Conservation (phyloP, 2,113 vertebrate species). For the Clarias magur region DNA sequence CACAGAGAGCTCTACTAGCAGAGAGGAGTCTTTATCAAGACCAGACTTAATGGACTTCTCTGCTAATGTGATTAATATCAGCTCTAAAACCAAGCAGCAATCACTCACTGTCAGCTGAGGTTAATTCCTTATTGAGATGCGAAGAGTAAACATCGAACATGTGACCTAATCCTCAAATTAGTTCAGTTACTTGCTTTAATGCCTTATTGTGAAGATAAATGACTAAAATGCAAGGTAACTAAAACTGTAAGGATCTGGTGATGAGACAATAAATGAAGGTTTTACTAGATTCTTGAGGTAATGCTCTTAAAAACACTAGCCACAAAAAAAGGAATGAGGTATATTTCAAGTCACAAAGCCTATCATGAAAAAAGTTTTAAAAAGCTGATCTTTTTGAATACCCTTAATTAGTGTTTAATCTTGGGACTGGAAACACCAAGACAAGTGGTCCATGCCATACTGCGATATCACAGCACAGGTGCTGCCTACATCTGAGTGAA, state of each 20-base stretch:
- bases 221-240: constrained; percentile 1
- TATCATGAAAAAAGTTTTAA: not conserved
- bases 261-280: not conserved
- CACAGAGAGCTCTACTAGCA: constrained; percentile 18
- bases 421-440: not conserved
- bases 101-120: constrained; percentile 9
- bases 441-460: not conserved
- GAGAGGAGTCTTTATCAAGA: constrained; percentile 26
- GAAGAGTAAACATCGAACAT: constrained; percentile 1
- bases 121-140: constrained; percentile 38
- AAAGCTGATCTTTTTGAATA: not conserved
- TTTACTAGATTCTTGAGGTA: not conserved
- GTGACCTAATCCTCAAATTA: constrained; percentile 11
- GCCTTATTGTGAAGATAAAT: not conserved
- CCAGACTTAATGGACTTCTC: constrained; percentile 39
- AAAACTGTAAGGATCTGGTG: not conserved
- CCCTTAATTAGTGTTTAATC: not conserved
- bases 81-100: constrained; percentile 28
- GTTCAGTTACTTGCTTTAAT: constrained; percentile 15
- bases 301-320: not conserved
- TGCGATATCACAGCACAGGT: constrained; percentile 20
- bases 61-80: constrained; percentile 37
- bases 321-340: not conserved
- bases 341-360: not conserved
- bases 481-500: not conserved